Evolutionary conservation across 2,888 invertebrate species (phyloP).

Genomic region (Syrista parreyssii): DNA sequence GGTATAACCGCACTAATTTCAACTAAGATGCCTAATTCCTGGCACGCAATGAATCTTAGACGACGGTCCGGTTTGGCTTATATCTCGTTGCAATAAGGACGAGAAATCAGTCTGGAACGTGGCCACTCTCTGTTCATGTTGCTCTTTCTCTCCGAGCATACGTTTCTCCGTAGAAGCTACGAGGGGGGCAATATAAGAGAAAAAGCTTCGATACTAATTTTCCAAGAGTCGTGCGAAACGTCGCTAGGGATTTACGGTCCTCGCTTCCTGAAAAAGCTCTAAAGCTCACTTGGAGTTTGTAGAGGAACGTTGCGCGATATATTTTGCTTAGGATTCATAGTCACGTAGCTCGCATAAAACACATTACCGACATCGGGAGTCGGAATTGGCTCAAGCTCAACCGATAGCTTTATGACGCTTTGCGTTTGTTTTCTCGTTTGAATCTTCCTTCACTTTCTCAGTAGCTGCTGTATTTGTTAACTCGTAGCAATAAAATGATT

Average conservation of each 20-base stretch:
- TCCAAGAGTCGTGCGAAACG: too few relatives aligned
- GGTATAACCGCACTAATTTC: conserved; percentile 19
- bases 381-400: conserved; percentile 19
- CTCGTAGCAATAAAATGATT: too few relatives aligned
- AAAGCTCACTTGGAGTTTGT: conserved; percentile 36
- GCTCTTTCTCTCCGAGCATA: conserved; percentile 9
- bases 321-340: conserved; percentile 36
- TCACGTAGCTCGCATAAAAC: conserved; percentile 58
- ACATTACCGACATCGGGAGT: conserved; percentile 31
- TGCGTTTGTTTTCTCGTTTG: conserved; percentile 13
- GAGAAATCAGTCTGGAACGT: not conserved
- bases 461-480: not conserved
- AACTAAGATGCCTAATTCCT: conserved; percentile 18
- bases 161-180: conserved; percentile 8
- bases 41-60: conserved; percentile 17
- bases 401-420: conserved; percentile 22
- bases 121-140: conserved; percentile 4
- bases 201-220: too few relatives aligned
- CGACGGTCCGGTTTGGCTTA: not conserved
- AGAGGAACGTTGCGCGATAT: conserved; percentile 27
- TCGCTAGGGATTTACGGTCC: too few relatives aligned
- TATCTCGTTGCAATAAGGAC: not conserved
- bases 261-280: conserved; percentile 18
- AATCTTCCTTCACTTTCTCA: not conserved
- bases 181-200: not conserved